A percentile compares a stretch with the other conserved stretches of the same genome.
Evolutionary conservation across 1,140 invertebrate genomes (phyloP).

Genomic region (Amphibalanus amphitrite): DNA sequence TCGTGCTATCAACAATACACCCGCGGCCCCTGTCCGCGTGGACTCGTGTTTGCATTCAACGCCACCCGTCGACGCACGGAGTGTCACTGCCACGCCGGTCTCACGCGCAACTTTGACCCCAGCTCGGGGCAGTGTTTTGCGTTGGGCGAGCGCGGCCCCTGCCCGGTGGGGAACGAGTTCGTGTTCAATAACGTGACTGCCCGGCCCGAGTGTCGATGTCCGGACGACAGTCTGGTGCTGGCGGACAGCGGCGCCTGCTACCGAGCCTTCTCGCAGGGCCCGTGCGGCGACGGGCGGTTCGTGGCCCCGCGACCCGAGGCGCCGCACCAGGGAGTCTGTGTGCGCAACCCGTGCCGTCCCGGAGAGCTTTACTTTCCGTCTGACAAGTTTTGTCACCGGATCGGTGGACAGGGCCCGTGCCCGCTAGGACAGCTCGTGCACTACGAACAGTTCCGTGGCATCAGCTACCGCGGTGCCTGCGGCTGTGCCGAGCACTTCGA

Average conservation of each 20-base stretch:
- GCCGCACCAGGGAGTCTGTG: constrained; percentile 8
- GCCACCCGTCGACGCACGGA: neutral
- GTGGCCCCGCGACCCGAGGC: neutral
- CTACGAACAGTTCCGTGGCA: constrained; percentile 33
- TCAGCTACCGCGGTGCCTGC: constrained; percentile 62
- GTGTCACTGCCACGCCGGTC: neutral
- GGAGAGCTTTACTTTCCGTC: constrained; percentile 2
- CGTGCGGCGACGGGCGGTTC: neutral
- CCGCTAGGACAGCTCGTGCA: neutral
- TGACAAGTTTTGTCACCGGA: neutral
- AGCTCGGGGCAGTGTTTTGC: neutral
- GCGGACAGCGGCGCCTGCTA: neutral
- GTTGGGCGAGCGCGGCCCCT: constrained; percentile 1
- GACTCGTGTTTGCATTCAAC: neutral
- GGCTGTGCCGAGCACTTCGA: constrained; percentile 31
- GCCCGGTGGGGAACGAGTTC: neutral
- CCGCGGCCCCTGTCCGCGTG: neutral
- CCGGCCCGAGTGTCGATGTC: neutral
- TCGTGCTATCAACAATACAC: neutral
- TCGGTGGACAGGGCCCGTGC: neutral
- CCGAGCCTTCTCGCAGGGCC: neutral
- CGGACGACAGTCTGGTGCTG: neutral
- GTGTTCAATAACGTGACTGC: neutral
- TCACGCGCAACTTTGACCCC: neutral
- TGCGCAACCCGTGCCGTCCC: neutral